phyloP scores from a whole-genome alignment of 2,888 invertebrate genomes.

The Oxycera nigricornis region DNA sequence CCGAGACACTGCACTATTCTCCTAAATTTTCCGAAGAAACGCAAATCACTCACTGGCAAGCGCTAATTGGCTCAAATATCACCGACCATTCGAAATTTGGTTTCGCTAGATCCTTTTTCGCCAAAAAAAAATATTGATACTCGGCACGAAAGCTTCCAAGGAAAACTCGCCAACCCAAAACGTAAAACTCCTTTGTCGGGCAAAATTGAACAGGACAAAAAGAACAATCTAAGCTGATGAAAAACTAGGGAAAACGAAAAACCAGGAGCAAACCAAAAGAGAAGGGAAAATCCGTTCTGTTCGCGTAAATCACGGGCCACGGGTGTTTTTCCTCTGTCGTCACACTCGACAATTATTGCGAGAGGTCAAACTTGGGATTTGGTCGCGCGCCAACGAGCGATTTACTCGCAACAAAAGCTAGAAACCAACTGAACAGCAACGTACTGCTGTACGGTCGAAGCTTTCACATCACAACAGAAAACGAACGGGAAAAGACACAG shows the following conservation, averaged over 20 bases:
- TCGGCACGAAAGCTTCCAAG: too few species aligned
- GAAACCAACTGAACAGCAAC: constrained; percentile 18
- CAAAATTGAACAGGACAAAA: too few species aligned
- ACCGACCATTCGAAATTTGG: background rate
- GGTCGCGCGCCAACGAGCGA: constrained; percentile 24
- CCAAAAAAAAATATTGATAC: too few species aligned
- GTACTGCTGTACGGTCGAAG: background rate
- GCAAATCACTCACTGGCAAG: background rate
- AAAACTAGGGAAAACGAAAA: too few species aligned
- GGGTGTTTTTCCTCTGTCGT: too few species aligned
- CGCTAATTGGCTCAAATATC: background rate
- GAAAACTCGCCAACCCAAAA: too few species aligned
- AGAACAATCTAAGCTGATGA: too few species aligned
- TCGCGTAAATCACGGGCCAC: too few species aligned
- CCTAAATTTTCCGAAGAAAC: background rate
- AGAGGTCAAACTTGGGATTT: background rate
- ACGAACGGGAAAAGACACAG: constrained; percentile 17
- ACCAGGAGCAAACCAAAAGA: too few species aligned
- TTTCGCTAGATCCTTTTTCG: background rate
- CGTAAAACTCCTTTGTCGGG: too few species aligned
- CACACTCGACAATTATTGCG: background rate
- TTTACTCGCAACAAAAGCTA: constrained; percentile 38
- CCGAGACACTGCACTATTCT: background rate
- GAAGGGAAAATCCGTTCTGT: too few species aligned
- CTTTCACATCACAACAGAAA: constrained; percentile 22